Evolutionary conservation across 2,888 invertebrate species (phyloP).

Genomic region (Listrodromus nycthemerus): DNA sequence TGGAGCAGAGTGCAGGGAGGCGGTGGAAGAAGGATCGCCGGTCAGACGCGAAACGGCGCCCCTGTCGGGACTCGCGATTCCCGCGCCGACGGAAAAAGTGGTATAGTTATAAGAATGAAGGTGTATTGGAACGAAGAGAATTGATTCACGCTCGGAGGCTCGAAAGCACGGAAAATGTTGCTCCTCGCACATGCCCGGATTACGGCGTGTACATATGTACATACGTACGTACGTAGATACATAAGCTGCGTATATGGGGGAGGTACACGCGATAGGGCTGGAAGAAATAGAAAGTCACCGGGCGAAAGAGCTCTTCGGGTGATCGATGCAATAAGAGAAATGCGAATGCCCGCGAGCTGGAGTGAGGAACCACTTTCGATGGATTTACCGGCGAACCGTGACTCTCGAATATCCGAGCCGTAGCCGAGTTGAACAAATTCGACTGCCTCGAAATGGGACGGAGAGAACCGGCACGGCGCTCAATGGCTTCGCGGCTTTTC

Average conservation of each 20-base stretch:
- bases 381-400: conserved; percentile 58
- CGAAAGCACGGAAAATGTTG: conserved; percentile 36
- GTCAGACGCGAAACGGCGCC: conserved; percentile 38
- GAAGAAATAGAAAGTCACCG: conserved; percentile 51
- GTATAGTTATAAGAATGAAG: conserved; percentile 28
- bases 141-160: conserved; percentile 32
- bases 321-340: conserved; percentile 54
- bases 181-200: conserved; percentile 14
- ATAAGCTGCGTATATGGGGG: background rate
- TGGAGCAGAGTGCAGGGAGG: conserved; percentile 21
- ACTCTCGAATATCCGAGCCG: conserved; percentile 53
- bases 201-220: background rate
- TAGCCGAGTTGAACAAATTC: conserved; percentile 51
- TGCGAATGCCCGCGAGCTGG: conserved; percentile 36
- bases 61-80: background rate
- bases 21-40: conserved; percentile 29
- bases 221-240: background rate
- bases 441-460: conserved; percentile 21
- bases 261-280: conserved; percentile 31
- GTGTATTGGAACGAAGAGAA: conserved; percentile 44
- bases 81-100: conserved; percentile 13
- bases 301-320: conserved; percentile 35
- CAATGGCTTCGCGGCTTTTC: conserved; percentile 35
- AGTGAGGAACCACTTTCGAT: conserved; percentile 55
- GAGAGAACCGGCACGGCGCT: background rate